Conservation (phyloP, 2,113 vertebrate genomes). For the Zosterops japonicus region DNA sequence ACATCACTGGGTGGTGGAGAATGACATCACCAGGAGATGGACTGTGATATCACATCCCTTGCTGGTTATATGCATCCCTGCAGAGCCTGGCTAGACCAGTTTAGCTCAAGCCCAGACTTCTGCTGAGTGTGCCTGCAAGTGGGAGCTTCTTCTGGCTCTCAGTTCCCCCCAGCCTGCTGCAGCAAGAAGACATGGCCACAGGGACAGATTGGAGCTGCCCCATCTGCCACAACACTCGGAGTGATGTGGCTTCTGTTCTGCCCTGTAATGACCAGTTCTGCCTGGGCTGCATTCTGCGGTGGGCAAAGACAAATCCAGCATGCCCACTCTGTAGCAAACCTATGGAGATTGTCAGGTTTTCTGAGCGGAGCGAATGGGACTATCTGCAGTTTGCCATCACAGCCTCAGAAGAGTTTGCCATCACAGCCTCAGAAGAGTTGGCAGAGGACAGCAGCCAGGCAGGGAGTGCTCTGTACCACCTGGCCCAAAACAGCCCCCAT, state of each 20-base stretch:
- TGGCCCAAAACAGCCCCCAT: neutral
- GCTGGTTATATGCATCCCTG: neutral
- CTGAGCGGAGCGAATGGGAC: neutral
- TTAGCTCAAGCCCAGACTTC: neutral
- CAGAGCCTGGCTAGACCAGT: neutral
- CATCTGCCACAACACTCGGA: neutral
- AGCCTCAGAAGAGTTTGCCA: neutral
- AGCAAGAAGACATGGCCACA: neutral
- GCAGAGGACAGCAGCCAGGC: neutral
- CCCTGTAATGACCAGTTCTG: neutral
- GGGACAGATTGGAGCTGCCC: neutral
- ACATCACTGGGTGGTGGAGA: neutral
- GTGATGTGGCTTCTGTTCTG: neutral
- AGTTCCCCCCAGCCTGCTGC: neutral
- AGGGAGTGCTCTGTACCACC: accelerated
- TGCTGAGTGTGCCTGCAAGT: neutral
- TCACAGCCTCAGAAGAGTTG: neutral
- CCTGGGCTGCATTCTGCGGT: neutral
- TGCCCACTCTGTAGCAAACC: neutral
- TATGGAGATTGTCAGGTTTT: neutral
- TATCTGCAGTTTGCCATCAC: neutral
- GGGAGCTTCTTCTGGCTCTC: neutral
- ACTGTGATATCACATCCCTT: neutral
- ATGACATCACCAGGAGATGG: neutral
- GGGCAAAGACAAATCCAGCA: neutral